These are phyloP conservation scores for Uria lomvia DNA, from an alignment of 2,113 vertebrate genomes.

Conservation along the genomic window DNA sequence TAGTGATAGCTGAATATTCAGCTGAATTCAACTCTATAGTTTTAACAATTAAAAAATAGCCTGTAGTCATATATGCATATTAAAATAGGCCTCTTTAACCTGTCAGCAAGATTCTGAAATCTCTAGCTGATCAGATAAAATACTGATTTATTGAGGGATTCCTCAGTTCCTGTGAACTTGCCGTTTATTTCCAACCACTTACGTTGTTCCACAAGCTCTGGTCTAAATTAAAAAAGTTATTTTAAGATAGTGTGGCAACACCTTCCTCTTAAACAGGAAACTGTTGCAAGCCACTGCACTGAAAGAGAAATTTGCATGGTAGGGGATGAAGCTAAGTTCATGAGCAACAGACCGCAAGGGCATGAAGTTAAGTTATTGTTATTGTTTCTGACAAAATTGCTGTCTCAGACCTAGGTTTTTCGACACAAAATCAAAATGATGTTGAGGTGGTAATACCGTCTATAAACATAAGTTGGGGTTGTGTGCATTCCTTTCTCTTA, in stretches of 20 bases:
- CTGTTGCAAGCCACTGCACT: background rate
- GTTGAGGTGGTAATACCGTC: background rate
- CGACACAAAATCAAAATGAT: background rate
- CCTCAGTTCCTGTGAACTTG: background rate
- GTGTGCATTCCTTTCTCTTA: background rate
- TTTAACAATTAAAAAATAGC: background rate
- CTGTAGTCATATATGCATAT: background rate
- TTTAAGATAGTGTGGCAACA: background rate
- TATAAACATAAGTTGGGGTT: background rate
- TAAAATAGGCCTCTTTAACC: background rate
- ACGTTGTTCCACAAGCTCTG: background rate
- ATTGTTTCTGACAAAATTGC: background rate
- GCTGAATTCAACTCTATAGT: background rate
- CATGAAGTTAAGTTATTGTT: background rate
- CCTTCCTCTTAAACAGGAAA: background rate
- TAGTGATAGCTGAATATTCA: background rate
- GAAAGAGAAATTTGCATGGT: background rate
- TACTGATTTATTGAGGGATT: background rate
- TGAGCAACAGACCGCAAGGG: background rate
- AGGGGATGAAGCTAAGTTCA: background rate
- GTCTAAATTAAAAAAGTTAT: background rate
- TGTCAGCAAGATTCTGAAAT: background rate
- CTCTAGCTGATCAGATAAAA: background rate
- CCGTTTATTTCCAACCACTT: background rate
- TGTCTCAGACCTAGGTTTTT: background rate